Evolutionary conservation across 2,113 vertebrate genomes (phyloP).

Genomic region (Tetrao urogallus): DNA sequence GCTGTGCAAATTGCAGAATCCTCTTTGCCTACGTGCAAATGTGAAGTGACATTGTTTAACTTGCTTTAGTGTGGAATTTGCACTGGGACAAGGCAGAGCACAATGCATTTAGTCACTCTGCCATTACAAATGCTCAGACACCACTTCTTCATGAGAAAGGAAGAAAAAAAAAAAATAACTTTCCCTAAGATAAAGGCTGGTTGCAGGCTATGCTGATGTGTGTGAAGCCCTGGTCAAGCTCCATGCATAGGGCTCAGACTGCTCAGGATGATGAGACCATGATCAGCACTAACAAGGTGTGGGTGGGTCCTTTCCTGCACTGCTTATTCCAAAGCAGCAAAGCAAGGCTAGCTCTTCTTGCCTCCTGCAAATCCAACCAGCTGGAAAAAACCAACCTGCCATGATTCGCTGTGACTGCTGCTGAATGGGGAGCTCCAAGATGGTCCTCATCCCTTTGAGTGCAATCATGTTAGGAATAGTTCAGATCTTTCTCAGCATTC

Average conservation of each 20-base stretch:
- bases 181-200: neutral
- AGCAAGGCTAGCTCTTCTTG: neutral
- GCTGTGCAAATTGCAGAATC: rapidly evolving
- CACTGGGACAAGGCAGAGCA: neutral
- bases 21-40: rapidly evolving
- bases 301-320: neutral
- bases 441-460: constrained; percentile 18
- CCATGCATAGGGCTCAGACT: neutral
- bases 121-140: neutral
- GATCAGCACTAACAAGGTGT: rapidly evolving
- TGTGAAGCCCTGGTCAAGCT: neutral
- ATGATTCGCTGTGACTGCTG: neutral
- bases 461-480: constrained; percentile 14
- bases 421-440: constrained; percentile 23
- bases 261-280: neutral
- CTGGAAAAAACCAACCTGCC: rapidly evolving
- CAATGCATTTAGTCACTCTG: neutral
- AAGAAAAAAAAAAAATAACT: neutral
- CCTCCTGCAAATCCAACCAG: neutral
- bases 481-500: constrained; percentile 31
- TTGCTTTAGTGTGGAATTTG: neutral
- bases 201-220: too few relatives aligned
- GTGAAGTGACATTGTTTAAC: neutral
- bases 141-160: rapidly evolving
- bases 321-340: neutral